Conservation (phyloP, 1,140 invertebrate genomes). For the Monochamus saltuarius region DNA sequence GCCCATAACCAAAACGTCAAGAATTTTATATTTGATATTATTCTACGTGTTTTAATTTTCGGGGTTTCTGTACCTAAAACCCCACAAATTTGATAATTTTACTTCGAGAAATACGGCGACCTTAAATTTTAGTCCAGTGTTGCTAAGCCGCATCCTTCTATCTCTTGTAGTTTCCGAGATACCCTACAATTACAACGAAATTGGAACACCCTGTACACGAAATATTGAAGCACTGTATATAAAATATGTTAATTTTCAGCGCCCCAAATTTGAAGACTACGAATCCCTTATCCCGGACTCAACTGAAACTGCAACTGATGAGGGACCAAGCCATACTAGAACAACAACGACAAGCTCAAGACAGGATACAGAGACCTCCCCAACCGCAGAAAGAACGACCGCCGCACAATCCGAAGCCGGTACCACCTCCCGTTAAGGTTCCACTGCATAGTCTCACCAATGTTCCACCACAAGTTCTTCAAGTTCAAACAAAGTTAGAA, state of each 20-base stretch:
- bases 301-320: constrained; percentile 84
- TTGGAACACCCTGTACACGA: no score
- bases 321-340: constrained; percentile 75
- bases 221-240: no score
- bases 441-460: constrained; percentile 64
- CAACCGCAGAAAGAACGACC: constrained; percentile 42
- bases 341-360: constrained; percentile 61
- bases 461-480: constrained; percentile 76
- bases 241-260: constrained; percentile 59
- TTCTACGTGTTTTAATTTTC: no score
- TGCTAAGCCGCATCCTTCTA: no score
- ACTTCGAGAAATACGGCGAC: no score
- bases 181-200: no score
- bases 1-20: no score
- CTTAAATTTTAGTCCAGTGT: no score
- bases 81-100: no score
- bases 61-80: no score
- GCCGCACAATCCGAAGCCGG: constrained; percentile 35
- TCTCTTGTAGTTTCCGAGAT: no score
- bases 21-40: no score
- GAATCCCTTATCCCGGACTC: constrained; percentile 77
- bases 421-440: constrained; percentile 58
- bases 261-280: constrained; percentile 79
- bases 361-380: constrained; percentile 34
- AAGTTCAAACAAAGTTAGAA: constrained; percentile 81